Base-by-base conservation (phyloP, 2,888 invertebrate genomes). In the Serrognathus titanus region DNA sequence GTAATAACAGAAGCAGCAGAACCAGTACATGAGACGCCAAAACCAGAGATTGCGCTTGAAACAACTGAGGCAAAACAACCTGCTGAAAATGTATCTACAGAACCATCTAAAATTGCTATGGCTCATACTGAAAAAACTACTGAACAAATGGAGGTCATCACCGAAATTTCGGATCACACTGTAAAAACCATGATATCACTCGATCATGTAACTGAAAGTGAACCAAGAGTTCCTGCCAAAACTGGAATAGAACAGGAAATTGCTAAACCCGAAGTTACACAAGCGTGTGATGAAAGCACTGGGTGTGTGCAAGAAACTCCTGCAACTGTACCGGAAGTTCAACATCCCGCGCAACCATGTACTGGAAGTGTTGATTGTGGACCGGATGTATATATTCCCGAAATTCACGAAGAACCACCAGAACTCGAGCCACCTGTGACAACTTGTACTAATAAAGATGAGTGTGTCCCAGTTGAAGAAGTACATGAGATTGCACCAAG, bases 151-250 rank as follows among this genome's bases (percentile, higher is more conserved):
- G 52, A 54, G 54, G 31, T 48, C 38, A 41, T 53, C 39, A 52
- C 59, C 6, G 61, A 58, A 20, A 47, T 41, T 11, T 41, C 56
- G 12, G 53, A 59, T 38, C 56, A 50, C 35, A 57, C 59, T 31
- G 39, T 43, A 12, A 57, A 54, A 47, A 53, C 59, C 38, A 55
- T 55, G 38, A 48, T 52, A 39, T 55, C 55, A 1, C 48, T 50
- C 35, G 59, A 59, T 38, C 59, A 59, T n/a, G 57, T 57, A 9
- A 59, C 57, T 8, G 59, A 59, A 53, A 35, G 43, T 11, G 31
- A 24, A 37, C 6, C 38, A 39, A 45, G 13, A 37, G 13, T 39
- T 24, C 40, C 48, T n/a, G 8, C 35, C n/a, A 36, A 45, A 40
- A 20, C 45, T 12, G 12, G 13, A 45, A 45, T 20, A 45, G 16